phyloP scores from a whole-genome alignment of 2,888 invertebrate species.

The Limnephilus rhombicus region DNA sequence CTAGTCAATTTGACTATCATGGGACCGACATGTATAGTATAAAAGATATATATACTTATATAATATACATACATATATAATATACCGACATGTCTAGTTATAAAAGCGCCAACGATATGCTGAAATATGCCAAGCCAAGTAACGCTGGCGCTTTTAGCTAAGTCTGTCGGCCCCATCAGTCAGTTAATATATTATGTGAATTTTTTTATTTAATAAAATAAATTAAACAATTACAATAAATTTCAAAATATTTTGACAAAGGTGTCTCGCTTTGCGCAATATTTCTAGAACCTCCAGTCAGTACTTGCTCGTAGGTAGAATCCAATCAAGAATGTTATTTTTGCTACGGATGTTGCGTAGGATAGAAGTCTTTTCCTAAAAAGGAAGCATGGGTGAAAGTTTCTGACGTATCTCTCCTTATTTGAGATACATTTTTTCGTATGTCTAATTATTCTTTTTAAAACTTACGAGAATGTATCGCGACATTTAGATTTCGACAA shows the following conservation, averaged over 20 bases:
- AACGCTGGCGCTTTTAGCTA: too few species aligned
- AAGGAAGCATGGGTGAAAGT: slow-evolving; percentile 53
- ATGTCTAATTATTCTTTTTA: slow-evolving; percentile 26
- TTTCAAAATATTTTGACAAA: background rate
- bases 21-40: too few species aligned
- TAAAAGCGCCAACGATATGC: too few species aligned
- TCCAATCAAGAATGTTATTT: background rate
- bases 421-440: slow-evolving; percentile 30
- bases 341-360: slow-evolving; percentile 40
- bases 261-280: background rate
- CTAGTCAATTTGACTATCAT: too few species aligned
- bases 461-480: slow-evolving; percentile 35
- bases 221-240: background rate
- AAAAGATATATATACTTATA: too few species aligned
- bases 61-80: too few species aligned
- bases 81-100: too few species aligned
- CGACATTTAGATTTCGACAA: slow-evolving; percentile 36
- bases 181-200: too few species aligned
- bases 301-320: background rate
- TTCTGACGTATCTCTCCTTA: slow-evolving; percentile 25
- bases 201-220: too few species aligned
- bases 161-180: too few species aligned
- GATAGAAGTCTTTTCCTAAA: slow-evolving; percentile 55
- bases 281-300: background rate
- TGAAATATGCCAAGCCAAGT: too few species aligned